These are phyloP conservation scores for Antitype chi DNA, from an alignment of 2,888 invertebrate genomes.

Conservation along the genomic window DNA sequence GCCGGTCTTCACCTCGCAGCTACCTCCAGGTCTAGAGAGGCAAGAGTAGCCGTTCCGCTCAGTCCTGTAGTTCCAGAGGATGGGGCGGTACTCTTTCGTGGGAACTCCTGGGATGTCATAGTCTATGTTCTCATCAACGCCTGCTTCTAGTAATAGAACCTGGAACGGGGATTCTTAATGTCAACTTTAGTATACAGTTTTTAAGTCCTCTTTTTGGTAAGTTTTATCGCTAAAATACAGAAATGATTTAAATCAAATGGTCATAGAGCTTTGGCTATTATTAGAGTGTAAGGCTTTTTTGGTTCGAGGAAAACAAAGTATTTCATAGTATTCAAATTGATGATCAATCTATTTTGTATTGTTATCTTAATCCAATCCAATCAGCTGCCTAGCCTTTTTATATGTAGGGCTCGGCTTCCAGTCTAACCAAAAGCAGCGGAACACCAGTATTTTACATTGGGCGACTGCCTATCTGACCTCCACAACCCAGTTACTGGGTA, in stretches of 20 bases:
- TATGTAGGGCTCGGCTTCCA: too few species aligned
- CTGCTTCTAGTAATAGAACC: conserved; percentile 85
- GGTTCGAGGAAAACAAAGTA: neutral
- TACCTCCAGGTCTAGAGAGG: conserved; percentile 84
- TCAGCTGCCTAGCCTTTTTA: too few species aligned
- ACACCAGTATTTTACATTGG: too few species aligned
- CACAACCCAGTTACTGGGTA: too few species aligned
- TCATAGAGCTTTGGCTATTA: too few species aligned
- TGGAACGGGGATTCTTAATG: conserved; percentile 58
- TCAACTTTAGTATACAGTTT: neutral
- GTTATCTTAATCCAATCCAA: too few species aligned
- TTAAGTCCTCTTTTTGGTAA: neutral
- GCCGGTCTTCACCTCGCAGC: conserved; percentile 85
- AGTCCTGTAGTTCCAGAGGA: conserved; percentile 86
- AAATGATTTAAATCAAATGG: neutral
- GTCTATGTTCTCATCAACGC: conserved; percentile 86
- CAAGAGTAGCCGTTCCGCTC: conserved; percentile 87
- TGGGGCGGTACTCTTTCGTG: conserved; percentile 82
- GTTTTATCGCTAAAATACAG: neutral
- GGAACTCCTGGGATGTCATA: conserved; percentile 87
- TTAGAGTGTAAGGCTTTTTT: neutral
- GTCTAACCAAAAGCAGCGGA: too few species aligned
- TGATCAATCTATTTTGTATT: neutral
- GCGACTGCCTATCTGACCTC: too few species aligned
- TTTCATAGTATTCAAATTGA: neutral